Base-by-base conservation (phyloP, 2,113 vertebrate species). In the Periophthalmus modestus region DNA sequence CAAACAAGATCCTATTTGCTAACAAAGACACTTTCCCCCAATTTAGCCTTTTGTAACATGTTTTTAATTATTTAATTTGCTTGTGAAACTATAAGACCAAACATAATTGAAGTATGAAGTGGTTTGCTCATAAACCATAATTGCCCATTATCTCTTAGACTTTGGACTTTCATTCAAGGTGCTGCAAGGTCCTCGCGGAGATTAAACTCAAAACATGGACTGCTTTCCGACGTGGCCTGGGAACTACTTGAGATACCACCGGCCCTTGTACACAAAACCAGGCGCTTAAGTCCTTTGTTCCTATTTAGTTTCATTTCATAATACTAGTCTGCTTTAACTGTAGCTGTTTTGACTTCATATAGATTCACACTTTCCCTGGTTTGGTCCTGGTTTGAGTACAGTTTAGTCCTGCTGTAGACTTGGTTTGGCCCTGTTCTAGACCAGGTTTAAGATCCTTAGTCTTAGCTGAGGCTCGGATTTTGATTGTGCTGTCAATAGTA, bases 81-180 rank as follows among this genome's bases (percentile, higher is more conserved):
- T 62, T 62, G 59, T 62, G 57, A 59, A 59, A 28, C 23, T 14
- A 34, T 10, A 19, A 63, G 2, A 63, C 11, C 28, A 62, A 74
- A 68, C 57, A 21, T 59, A 23, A 58, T 63, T 34, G 46, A 75
- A 73, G 70, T 80, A 73, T 81, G 73, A 80, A 81, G 79, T 69
- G 69, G 85, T 81, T 89, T 87, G 83, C 78, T 88, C 90, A 91
- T 91, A 88, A 90, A 88, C 88, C 77, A 77, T 84, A 91, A 91
- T 89, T 88, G 82, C 87, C 85, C 75, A 71, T 79, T 92, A 92
- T 92, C 91, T 89, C 79, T 74, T 73, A 86, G 89, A 92, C 91
- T 92, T 92, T 90, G 89, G 81, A 92, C 91, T 79, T 74, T 39
- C 54, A 80, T 81, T 80, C n/a, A 11, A 80, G 57, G 79, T 79